Evolutionary conservation across 2,113 vertebrate species (phyloP), one percentile per base, ranked within the genome.

Genomic region (Deroptyus accipitrinus): DNA sequence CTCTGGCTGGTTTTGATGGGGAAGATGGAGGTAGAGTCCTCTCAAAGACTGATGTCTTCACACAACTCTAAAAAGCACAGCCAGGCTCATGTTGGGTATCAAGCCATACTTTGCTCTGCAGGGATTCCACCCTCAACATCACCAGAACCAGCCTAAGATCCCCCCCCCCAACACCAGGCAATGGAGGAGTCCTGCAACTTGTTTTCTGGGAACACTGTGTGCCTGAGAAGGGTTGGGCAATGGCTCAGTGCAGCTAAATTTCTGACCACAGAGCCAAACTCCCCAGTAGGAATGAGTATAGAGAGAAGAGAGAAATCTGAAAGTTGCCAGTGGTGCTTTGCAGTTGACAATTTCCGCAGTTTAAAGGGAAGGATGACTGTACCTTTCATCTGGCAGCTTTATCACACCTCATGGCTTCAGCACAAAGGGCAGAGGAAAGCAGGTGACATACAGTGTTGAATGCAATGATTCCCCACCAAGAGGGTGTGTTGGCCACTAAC

Each of bases 151-250:
- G 8, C 6, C 13, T 57, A 15, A 74, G 22, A 70, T 31, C 5
- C 52, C 6, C 7, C 28, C 2, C 9, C 7, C 24, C 2, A 10
- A 22, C 9, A 41, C 4, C 9, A 51, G 11, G 5, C 18, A 5
- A 7, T 62, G 7, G 17, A 41, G 30, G 25, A 10, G 8, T 8
- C 27, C 9, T 61, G 11, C 8, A 15, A 37, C 23, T 39, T 42
- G 8, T 35, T 74, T 48, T 70, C 17, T 54, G 18, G 48, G 70
- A 68, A 13, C 20, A 39, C 10, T 13, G 48, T 0, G 0, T 82
- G 17, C 17, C 52, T 75, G 51, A 12, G 23, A 57, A 51, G 12
- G 1, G 10, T 2, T 86, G 48, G 39, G 48, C 66, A 41, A 30
- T 1, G 3, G 17, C 13, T 78, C 2, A 1, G 17, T 62, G 28